Evolutionary conservation across 2,888 invertebrate genomes (phyloP).

Genomic region (Hecatera dysodea): DNA sequence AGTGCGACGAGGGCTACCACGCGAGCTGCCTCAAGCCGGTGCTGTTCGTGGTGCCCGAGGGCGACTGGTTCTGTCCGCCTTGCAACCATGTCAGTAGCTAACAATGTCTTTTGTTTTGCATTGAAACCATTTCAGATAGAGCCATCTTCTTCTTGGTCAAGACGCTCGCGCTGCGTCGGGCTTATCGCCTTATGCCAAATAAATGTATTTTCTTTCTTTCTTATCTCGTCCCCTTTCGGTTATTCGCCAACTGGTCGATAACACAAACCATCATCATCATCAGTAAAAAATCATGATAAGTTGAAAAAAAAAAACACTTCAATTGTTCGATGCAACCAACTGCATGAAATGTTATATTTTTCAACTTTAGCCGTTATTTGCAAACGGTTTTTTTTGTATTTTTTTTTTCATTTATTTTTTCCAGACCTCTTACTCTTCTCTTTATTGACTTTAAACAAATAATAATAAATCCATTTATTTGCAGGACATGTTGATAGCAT

Average conservation of each 20-base stretch:
- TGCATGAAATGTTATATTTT: too few relatives aligned
- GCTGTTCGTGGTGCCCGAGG: constrained; percentile 98
- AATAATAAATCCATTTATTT: constrained; percentile 44
- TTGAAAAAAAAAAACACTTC: too few relatives aligned
- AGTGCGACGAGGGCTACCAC: constrained; percentile 99
- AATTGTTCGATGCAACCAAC: too few relatives aligned
- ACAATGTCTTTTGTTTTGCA: not conserved
- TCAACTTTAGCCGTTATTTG: not conserved
- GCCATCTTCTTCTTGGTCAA: not conserved
- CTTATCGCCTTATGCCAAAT: too few relatives aligned
- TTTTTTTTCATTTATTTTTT: too few relatives aligned
- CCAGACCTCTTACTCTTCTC: not conserved
- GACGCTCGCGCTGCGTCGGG: not conserved
- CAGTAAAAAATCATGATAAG: too few relatives aligned
- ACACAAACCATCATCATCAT: too few relatives aligned
- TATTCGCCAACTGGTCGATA: too few relatives aligned
- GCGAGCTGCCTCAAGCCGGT: constrained; percentile 98
- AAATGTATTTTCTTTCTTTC: too few relatives aligned
- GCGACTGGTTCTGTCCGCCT: constrained; percentile 99
- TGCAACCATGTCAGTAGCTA: constrained; percentile 97
- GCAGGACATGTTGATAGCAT: constrained; percentile 92
- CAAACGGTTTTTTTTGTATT: too few relatives aligned
- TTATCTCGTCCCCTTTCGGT: not conserved
- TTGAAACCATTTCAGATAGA: not conserved
- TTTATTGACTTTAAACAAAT: not conserved